Evolutionary conservation across 2,113 vertebrate genomes (phyloP).

Genomic region (Pedionomus torquatus): DNA sequence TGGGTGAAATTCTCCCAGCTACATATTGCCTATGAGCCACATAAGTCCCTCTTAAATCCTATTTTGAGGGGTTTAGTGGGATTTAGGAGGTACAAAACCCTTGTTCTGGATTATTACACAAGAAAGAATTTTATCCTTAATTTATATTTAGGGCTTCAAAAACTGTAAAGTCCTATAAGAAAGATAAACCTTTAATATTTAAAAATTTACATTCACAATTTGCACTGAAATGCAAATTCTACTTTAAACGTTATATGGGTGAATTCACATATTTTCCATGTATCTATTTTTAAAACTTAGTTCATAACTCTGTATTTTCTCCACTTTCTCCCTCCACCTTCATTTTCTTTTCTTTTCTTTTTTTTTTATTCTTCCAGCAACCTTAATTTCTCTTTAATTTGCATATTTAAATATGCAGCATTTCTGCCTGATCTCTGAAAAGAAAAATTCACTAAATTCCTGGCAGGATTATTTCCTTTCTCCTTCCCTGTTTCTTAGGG

Average conservation of each 20-base stretch:
- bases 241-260: background rate
- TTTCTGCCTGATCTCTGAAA: slow-evolving; percentile 48
- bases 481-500: background rate
- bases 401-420: slow-evolving; percentile 52
- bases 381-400: slow-evolving; percentile 16
- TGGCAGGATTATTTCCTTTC: slow-evolving; percentile 4
- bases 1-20: background rate
- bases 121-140: background rate
- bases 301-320: background rate
- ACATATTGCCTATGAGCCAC: background rate
- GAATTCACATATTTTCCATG: background rate
- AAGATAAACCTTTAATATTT: background rate
- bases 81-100: background rate
- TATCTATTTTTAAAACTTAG: background rate
- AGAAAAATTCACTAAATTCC: slow-evolving; percentile 63
- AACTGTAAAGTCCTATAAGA: background rate
- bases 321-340: accelerated
- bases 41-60: background rate
- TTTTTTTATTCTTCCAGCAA: background rate
- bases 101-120: background rate
- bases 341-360: no score
- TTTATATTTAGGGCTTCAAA: background rate
- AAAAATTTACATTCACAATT: background rate
- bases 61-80: background rate
- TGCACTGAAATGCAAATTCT: background rate